A percentile compares a stretch with the other conserved stretches of the same genome.
These are phyloP conservation scores for Carduelis carduelis DNA, from an alignment of 2,797 vertebrate species.

Conservation along the genomic window DNA sequence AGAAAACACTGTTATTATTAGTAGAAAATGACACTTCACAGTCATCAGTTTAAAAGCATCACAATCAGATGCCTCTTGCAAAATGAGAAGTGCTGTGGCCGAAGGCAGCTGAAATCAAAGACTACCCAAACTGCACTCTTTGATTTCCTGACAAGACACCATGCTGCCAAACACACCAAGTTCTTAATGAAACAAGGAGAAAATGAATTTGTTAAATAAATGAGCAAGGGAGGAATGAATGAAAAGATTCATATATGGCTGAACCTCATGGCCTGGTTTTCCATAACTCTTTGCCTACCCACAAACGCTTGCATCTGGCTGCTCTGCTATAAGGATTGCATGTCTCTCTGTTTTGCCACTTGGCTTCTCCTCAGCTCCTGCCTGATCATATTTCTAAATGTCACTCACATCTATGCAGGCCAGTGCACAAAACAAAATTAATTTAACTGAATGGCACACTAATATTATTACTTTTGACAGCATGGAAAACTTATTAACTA, in stretches of 20 bases:
- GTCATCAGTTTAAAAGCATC: constrained; percentile 66
- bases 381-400: constrained; percentile 73
- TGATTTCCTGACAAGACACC: constrained; percentile 54
- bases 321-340: constrained; percentile 40
- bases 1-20: constrained; percentile 45
- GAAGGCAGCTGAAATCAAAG: constrained; percentile 63
- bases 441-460: constrained; percentile 74
- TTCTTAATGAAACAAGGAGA: constrained; percentile 31
- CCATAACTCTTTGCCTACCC: background rate
- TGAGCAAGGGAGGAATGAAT: background rate
- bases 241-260: background rate
- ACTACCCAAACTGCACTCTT: constrained; percentile 33
- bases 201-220: constrained; percentile 15
- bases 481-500: constrained; percentile 78
- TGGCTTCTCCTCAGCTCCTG: constrained; percentile 63
- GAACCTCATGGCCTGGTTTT: background rate
- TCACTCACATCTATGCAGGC: constrained; percentile 72
- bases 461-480: constrained; percentile 81
- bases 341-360: constrained; percentile 50
- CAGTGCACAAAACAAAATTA: constrained; percentile 78
- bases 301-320: constrained; percentile 28
- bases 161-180: constrained; percentile 26
- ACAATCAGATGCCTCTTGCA: constrained; percentile 61
- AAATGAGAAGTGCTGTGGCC: constrained; percentile 29
- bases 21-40: constrained; percentile 59